Evolutionary conservation across 2,113 vertebrate genomes (phyloP).

Genomic region (Cyprinodon brontotheroides): DNA sequence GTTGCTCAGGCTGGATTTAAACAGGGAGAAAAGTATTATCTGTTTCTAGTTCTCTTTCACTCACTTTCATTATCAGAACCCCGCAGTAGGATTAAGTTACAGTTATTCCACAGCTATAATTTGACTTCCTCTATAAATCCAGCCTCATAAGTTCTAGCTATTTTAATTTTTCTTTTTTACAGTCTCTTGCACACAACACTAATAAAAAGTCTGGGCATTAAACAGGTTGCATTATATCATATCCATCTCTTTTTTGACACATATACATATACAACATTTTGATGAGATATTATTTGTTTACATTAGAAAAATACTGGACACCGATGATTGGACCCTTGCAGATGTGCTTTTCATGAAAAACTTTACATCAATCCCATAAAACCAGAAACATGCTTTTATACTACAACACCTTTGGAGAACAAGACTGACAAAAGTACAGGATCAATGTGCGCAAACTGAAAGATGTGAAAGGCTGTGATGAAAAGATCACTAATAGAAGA

Average conservation of each 20-base stretch:
- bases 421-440: conserved; percentile 64
- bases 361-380: conserved; percentile 73
- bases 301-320: conserved; percentile 83
- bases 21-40: conserved; percentile 47
- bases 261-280: conserved; percentile 74
- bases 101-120: conserved; percentile 9
- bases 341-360: conserved; percentile 76
- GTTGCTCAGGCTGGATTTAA: conserved; percentile 54
- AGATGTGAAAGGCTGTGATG: conserved; percentile 40
- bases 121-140: conserved; percentile 54
- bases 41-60: conserved; percentile 25
- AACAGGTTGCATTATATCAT: conserved; percentile 69
- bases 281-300: conserved; percentile 56
- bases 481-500: conserved; percentile 40
- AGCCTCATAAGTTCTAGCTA: conserved; percentile 48
- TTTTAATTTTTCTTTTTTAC: conserved; percentile 42
- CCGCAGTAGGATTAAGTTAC: background rate
- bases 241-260: conserved; percentile 71
- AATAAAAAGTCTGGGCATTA: conserved; percentile 69
- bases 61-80: conserved; percentile 1
- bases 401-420: conserved; percentile 68
- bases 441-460: conserved; percentile 58
- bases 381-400: conserved; percentile 80
- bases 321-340: conserved; percentile 72
- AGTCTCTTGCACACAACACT: conserved; percentile 68